These are phyloP conservation scores for Hippolais icterina DNA, from an alignment of 2,113 vertebrate species.

Conservation along the genomic window DNA sequence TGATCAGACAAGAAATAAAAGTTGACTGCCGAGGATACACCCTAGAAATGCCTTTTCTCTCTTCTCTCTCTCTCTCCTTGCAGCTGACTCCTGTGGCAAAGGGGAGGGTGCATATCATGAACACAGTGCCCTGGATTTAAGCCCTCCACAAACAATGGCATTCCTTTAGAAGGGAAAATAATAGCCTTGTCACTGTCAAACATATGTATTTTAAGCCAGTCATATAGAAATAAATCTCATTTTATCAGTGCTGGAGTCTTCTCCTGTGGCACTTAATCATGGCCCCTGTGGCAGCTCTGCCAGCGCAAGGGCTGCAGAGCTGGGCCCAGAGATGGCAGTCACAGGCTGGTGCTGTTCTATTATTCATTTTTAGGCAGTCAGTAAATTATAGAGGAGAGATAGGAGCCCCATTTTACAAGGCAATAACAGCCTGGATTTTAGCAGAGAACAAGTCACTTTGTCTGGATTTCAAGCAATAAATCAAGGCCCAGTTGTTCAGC, in stretches of 20 bases:
- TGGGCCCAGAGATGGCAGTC: background rate
- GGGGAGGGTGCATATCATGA: background rate
- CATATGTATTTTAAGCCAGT: background rate
- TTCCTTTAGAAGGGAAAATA: background rate
- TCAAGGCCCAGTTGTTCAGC: background rate
- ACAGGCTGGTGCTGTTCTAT: background rate
- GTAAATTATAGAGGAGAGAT: slow-evolving; percentile 31
- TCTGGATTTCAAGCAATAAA: background rate
- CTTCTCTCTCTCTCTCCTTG: background rate
- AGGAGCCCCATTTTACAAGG: slow-evolving; percentile 16
- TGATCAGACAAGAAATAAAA: background rate
- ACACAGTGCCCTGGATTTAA: background rate
- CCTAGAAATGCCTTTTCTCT: background rate
- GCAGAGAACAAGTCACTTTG: slow-evolving; percentile 5
- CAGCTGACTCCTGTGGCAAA: background rate
- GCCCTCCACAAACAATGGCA: background rate
- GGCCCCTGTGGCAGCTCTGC: background rate
- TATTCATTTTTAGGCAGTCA: slow-evolving; percentile 19
- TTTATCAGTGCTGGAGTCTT: background rate
- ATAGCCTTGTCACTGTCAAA: background rate
- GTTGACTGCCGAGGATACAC: background rate
- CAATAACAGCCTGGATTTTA: slow-evolving; percentile 33
- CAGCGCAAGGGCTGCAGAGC: background rate
- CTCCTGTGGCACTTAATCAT: background rate
- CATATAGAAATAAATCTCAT: background rate